Base-by-base conservation (phyloP, 2,888 invertebrate genomes). In the Arrhopalites spinosus region DNA sequence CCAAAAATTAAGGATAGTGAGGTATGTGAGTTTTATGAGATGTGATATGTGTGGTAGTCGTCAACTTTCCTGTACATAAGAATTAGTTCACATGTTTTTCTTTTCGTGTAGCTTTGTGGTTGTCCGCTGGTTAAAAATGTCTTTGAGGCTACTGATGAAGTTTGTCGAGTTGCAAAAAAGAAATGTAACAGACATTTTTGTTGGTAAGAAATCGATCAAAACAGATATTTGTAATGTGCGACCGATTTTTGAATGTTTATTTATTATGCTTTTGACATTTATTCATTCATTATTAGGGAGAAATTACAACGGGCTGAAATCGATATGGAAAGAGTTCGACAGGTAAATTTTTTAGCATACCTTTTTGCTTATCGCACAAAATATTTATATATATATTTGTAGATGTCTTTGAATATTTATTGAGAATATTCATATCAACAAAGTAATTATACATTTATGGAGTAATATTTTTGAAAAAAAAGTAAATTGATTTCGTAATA, bases 251-350 rank as follows among this genome's bases (percentile, higher is more conserved):
- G n/a, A n/a, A n/a, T n/a, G n/a, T n/a, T n/a, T n/a, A n/a, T n/a
- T n/a, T n/a, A n/a, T n/a, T n/a, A n/a, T n/a, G 36, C 36, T 7
- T 36, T 3, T 36, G 3, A 36, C 36, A 36, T 36, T 36, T 36
- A 11, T 36, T 36, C 36, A 36, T 36, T 36, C 36, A 36, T 36
- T n/a, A n/a, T 11, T 36, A 36, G 36, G 98, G 98, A 98, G 86
- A 97, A 97, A 86, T 86, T 97, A 78, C 88, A 96, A 0, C 86
- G 96, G 23, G 98, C 98, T 0, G 95, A 97, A 88, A 94, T 98
- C 64, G 98, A 98, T 84, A 91, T 96, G 91, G 96, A 98, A 86
- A 84, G 89, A 83, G 87, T 90, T 25, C 84, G 89, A 83, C 87
- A 88, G 86, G 88, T 88, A 80, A 80, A 83, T 80, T 36, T 36